These are phyloP conservation scores for Phodopus roborovskii DNA, from an alignment of 2,113 vertebrate genomes.

Conservation along the genomic window DNA sequence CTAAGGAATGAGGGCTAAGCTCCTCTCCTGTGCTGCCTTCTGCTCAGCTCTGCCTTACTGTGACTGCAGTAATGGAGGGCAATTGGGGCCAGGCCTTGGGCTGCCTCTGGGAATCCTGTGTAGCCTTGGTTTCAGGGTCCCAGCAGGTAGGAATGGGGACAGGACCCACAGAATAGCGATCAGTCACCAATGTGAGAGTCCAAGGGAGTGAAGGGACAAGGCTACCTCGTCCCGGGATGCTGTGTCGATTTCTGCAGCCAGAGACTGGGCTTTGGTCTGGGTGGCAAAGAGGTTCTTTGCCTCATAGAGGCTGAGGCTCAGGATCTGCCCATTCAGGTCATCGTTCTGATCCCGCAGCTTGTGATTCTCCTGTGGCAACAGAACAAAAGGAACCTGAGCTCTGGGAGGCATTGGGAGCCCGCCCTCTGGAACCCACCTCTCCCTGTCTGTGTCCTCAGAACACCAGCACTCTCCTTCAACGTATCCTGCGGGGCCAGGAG, in stretches of 20 bases:
- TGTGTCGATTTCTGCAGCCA: constrained; percentile 97
- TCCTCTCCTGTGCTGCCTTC: neutral
- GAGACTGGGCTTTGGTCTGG: constrained; percentile 97
- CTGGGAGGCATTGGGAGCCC: neutral
- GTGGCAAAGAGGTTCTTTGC: constrained; percentile 98
- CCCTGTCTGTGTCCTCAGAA: neutral
- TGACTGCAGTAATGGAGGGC: neutral
- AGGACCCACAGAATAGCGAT: neutral
- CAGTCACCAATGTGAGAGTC: rapidly evolving
- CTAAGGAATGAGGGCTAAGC: neutral
- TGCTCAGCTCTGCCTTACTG: neutral
- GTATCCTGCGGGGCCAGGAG: neutral
- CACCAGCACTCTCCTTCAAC: neutral
- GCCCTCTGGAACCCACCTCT: neutral
- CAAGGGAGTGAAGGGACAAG: rapidly evolving
- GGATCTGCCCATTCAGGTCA: constrained; percentile 96
- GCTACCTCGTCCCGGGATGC: constrained; percentile 97
- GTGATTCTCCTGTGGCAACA: constrained; percentile 92
- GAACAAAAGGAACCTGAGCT: neutral
- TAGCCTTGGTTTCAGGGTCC: neutral
- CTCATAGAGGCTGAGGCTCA: constrained; percentile 97
- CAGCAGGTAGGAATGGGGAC: rapidly evolving
- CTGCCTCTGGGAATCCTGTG: neutral
- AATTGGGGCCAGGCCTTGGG: neutral
- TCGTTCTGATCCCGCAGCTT: constrained; percentile 97